Evolutionary conservation across 2,113 vertebrate species (phyloP).

Genomic region (Tragelaphus strepsiceros): DNA sequence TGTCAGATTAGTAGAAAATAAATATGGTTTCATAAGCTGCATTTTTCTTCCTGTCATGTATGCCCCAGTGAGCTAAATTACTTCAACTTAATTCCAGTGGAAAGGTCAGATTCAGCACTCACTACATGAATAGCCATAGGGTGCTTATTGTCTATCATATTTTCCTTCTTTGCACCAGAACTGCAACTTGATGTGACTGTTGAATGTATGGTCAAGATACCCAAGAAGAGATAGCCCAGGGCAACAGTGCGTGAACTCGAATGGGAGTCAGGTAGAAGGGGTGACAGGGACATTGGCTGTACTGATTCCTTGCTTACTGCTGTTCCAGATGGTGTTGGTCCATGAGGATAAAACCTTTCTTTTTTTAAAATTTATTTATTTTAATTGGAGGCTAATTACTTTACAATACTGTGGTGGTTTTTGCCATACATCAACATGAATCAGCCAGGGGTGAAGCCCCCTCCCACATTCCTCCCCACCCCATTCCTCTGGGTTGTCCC

Average conservation of each 20-base stretch:
- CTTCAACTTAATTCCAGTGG: neutral
- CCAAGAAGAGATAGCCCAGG: neutral
- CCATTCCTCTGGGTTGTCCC: neutral
- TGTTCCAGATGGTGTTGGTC: conserved; percentile 82
- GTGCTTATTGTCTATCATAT: neutral
- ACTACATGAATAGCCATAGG: neutral
- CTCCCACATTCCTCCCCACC: neutral
- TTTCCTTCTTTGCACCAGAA: conserved; percentile 18
- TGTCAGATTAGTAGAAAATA: conserved; percentile 33
- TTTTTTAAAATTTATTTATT: neutral
- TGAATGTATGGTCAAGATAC: neutral
- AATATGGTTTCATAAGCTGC: neutral
- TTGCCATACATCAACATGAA: neutral
- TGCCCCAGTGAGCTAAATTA: neutral
- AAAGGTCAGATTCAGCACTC: neutral
- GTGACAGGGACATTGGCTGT: neutral
- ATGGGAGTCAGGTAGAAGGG: neutral
- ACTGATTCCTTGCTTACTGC: neutral
- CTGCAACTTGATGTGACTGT: neutral
- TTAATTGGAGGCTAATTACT: neutral
- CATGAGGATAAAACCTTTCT: conserved; percentile 84
- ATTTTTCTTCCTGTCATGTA: neutral
- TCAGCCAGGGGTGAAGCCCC: neutral
- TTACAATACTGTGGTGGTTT: neutral
- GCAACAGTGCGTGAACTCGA: neutral